phyloP scores from a whole-genome alignment of 35 echinoderm and acorn worm species.

The Eucidaris tribuloides region DNA sequence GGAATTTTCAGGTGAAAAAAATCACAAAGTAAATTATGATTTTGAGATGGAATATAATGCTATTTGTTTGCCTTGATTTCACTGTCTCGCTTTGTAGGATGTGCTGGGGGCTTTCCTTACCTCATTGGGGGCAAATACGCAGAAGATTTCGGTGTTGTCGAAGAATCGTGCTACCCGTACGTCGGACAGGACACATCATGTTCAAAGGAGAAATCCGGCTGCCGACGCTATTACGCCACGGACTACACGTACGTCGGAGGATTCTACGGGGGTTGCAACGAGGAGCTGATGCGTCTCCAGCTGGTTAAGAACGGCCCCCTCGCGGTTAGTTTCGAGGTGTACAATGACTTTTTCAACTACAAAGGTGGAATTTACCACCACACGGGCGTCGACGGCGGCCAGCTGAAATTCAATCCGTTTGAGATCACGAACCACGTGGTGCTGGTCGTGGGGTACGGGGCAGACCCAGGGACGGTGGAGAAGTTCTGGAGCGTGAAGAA shows the following conservation, averaged over 20 bases:
- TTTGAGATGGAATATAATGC: too few relatives aligned
- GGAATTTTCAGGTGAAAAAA: neutral
- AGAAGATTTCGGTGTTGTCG: conserved; percentile 89
- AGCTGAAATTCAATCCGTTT: conserved; percentile 77
- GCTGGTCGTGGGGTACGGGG: conserved; percentile 78
- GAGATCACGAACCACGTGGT: conserved; percentile 91
- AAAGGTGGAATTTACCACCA: conserved; percentile 89
- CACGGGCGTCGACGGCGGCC: conserved; percentile 22
- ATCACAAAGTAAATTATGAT: too few relatives aligned
- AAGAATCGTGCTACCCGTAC: conserved; percentile 84
- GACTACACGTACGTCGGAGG: conserved; percentile 92
- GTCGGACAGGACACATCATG: conserved; percentile 63
- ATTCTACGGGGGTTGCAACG: conserved; percentile 95
- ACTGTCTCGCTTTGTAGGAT: conserved; percentile 51
- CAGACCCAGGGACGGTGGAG: conserved; percentile 52
- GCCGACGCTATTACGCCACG: conserved; percentile 84
- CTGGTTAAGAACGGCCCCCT: conserved; percentile 94
- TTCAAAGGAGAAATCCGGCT: conserved; percentile 41
- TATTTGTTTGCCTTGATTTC: too few relatives aligned
- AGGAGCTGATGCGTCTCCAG: conserved; percentile 80
- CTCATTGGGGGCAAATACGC: conserved; percentile 94
- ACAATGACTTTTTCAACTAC: conserved; percentile 72
- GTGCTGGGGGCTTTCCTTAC: conserved; percentile 92
- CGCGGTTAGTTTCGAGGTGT: conserved; percentile 78
- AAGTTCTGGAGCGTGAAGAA: conserved; percentile 95